Evolutionary conservation across 2,888 invertebrate genomes (phyloP).

Genomic region (Unio delphinus): DNA sequence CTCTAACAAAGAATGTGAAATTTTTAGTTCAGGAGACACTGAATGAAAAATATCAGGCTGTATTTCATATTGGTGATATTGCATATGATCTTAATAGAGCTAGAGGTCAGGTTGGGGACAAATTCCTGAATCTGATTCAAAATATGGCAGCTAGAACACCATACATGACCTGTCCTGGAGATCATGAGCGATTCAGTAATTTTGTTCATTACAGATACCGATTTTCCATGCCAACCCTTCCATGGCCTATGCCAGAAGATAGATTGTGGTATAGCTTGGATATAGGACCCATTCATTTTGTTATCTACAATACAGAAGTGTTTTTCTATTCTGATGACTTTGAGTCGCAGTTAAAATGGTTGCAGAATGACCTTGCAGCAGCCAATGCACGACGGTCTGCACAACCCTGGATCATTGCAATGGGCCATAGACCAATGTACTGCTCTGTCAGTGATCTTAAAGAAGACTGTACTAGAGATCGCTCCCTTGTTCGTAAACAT

Average conservation of each 20-base stretch:
- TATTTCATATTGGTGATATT: conserved; percentile 66
- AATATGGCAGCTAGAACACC: conserved; percentile 63
- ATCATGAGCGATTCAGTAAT: conserved; percentile 51
- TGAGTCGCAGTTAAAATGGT: conserved; percentile 56
- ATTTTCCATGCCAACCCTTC: conserved; percentile 60
- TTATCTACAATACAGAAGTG: conserved; percentile 56
- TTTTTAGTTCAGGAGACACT: conserved; percentile 54
- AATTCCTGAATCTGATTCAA: conserved; percentile 58
- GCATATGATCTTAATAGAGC: conserved; percentile 63
- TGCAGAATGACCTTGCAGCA: conserved; percentile 54
- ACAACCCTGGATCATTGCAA: conserved; percentile 67
- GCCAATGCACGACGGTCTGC: conserved; percentile 50
- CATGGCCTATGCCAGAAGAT: conserved; percentile 62
- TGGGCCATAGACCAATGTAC: conserved; percentile 70
- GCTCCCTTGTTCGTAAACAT: conserved; percentile 41
- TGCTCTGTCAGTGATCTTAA: conserved; percentile 64
- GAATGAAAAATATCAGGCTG: conserved; percentile 49
- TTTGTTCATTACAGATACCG: conserved; percentile 55
- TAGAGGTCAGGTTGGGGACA: conserved; percentile 61
- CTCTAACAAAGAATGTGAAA: conserved; percentile 41
- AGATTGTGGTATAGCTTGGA: conserved; percentile 68
- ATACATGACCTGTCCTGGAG: conserved; percentile 66
- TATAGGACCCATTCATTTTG: conserved; percentile 64
- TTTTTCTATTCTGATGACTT: conserved; percentile 76
- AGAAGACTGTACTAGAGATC: conserved; percentile 48